Percentiles rank a stretch among this genome's conserved stretches.
Conservation (phyloP, 2,113 vertebrate genomes). For the Pteruthius melanotis region DNA sequence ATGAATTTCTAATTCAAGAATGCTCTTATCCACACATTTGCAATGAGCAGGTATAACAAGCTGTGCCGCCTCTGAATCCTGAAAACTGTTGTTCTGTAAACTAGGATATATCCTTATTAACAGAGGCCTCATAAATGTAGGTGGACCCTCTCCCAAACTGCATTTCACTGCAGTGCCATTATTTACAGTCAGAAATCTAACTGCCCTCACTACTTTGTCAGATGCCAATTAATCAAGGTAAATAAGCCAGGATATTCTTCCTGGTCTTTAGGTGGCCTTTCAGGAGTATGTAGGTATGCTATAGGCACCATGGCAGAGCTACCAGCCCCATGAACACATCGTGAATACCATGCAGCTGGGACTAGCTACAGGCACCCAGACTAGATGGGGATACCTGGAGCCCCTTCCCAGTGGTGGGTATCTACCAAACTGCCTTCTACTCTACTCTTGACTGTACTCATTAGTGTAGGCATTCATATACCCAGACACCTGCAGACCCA, state of each 20-base stretch:
- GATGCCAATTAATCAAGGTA: background rate
- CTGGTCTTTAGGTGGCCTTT: background rate
- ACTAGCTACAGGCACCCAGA: background rate
- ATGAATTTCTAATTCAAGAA: background rate
- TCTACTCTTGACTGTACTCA: background rate
- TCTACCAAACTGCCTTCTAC: background rate
- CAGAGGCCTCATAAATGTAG: background rate
- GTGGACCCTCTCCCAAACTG: background rate
- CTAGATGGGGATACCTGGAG: background rate
- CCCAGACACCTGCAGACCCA: background rate
- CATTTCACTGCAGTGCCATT: background rate
- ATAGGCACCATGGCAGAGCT: background rate
- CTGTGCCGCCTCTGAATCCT: background rate
- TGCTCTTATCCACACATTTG: background rate
- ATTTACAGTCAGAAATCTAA: background rate
- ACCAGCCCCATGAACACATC: background rate
- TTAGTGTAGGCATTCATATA: background rate
- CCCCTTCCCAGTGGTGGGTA: background rate
- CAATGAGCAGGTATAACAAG: background rate
- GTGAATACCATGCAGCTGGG: background rate
- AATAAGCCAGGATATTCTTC: background rate
- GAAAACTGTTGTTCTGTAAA: background rate
- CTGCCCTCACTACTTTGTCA: background rate
- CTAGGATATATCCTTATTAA: background rate
- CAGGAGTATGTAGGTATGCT: background rate